These are phyloP conservation scores for Diadegma fenestrale DNA, from an alignment of 2,888 invertebrate genomes.

Conservation along the genomic window DNA sequence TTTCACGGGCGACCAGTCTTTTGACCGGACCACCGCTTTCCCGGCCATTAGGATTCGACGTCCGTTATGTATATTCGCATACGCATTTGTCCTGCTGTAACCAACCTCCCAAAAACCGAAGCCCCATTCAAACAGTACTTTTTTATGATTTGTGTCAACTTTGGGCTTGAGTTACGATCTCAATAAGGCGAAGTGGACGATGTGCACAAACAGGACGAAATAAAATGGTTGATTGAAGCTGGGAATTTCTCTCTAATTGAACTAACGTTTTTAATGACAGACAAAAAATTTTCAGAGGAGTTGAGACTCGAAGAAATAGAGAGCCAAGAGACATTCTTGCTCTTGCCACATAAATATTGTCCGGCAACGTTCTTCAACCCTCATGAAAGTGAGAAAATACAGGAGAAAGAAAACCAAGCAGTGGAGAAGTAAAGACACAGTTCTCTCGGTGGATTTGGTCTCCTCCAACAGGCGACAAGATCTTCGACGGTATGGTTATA, in stretches of 20 bases:
- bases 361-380: conserved; percentile 82
- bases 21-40: conserved; percentile 53
- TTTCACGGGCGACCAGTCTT: conserved; percentile 61
- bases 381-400: conserved; percentile 77
- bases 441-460: conserved; percentile 14
- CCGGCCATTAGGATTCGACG: conserved; percentile 58
- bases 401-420: background rate
- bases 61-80: conserved; percentile 59
- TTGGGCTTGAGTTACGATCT: background rate
- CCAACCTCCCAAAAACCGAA: conserved; percentile 24
- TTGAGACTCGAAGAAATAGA: conserved; percentile 19
- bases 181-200: background rate
- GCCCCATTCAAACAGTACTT: conserved; percentile 7
- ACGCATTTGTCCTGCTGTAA: conserved; percentile 13
- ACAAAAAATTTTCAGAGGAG: conserved; percentile 29
- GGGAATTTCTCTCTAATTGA: background rate
- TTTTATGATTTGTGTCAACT: background rate
- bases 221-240: background rate
- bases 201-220: too few species aligned
- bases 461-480: conserved; percentile 31
- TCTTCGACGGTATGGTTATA: conserved; percentile 50
- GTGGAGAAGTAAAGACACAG: conserved; percentile 12
- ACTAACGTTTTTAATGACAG: conserved; percentile 5
- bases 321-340: conserved; percentile 48
- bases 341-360: conserved; percentile 76